Evolutionary conservation across 2,113 vertebrate species (phyloP).

Genomic region (Struthio camelus): DNA sequence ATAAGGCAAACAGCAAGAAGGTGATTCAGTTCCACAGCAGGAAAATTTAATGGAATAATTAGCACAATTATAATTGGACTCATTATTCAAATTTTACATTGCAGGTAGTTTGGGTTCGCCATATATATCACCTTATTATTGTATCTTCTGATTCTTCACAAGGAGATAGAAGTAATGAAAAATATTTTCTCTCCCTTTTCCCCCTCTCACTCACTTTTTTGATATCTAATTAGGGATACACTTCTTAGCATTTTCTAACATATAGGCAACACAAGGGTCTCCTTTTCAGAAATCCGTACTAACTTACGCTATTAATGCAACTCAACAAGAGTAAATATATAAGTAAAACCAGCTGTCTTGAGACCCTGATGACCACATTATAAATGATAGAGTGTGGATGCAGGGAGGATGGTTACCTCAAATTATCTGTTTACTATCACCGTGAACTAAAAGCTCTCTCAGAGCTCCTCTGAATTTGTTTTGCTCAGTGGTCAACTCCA

Average conservation of each 20-base stretch:
- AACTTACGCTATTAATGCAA: not conserved
- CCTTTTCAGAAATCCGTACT: not conserved
- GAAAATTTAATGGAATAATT: not conserved
- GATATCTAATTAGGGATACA: not conserved
- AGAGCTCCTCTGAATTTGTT: not conserved
- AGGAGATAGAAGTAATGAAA: not conserved
- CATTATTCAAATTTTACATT: not conserved
- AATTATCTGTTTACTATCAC: not conserved
- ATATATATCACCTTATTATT: fast-evolving
- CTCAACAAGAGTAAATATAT: not conserved
- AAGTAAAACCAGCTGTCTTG: not conserved
- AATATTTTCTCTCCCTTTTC: not conserved
- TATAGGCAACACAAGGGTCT: not conserved
- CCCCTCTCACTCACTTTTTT: not conserved
- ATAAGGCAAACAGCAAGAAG: not conserved
- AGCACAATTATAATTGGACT: not conserved
- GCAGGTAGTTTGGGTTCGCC: not conserved
- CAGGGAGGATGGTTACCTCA: not conserved
- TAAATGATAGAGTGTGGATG: not conserved
- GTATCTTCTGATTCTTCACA: not conserved
- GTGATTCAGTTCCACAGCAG: not conserved
- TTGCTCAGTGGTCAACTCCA: not conserved
- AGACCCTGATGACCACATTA: not conserved
- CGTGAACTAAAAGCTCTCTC: not conserved
- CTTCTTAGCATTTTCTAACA: not conserved